A percentile compares a stretch with the other conserved stretches of the same genome.
phyloP scores from a whole-genome alignment of 2,113 vertebrate genomes.

The Manacus vitellinus region DNA sequence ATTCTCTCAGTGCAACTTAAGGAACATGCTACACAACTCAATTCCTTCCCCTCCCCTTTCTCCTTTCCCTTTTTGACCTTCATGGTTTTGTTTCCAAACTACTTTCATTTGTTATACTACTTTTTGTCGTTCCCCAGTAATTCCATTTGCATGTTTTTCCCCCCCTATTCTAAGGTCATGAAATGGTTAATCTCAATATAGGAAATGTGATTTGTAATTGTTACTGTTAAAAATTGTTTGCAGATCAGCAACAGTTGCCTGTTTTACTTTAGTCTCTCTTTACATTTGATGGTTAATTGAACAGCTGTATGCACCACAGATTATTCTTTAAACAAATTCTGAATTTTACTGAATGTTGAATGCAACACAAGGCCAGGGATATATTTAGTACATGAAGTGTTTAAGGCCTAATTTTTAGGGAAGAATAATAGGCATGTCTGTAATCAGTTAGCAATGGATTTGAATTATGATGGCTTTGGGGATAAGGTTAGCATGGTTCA shows the following conservation, averaged over 20 bases:
- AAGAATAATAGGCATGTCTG: background rate
- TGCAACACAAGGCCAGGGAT: background rate
- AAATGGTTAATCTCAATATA: background rate
- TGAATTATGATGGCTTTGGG: background rate
- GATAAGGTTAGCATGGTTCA: background rate
- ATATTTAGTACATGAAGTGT: background rate
- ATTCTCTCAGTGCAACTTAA: background rate
- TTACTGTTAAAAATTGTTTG: background rate
- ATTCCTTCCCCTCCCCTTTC: background rate
- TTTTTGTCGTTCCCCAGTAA: background rate
- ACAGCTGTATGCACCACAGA: background rate
- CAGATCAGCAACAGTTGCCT: background rate
- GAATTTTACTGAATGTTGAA: background rate
- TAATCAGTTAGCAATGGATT: background rate
- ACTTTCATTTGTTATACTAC: background rate
- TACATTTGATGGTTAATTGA: background rate
- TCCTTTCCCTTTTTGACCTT: background rate
- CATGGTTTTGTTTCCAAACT: background rate
- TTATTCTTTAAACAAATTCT: background rate
- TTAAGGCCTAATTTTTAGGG: background rate
- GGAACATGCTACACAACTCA: background rate
- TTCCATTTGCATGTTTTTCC: background rate
- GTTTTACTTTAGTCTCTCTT: background rate
- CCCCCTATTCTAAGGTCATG: background rate
- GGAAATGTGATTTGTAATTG: background rate